Evolutionary conservation across 2,797 vertebrate species (phyloP).

Genomic region (Pangasius djambal): DNA sequence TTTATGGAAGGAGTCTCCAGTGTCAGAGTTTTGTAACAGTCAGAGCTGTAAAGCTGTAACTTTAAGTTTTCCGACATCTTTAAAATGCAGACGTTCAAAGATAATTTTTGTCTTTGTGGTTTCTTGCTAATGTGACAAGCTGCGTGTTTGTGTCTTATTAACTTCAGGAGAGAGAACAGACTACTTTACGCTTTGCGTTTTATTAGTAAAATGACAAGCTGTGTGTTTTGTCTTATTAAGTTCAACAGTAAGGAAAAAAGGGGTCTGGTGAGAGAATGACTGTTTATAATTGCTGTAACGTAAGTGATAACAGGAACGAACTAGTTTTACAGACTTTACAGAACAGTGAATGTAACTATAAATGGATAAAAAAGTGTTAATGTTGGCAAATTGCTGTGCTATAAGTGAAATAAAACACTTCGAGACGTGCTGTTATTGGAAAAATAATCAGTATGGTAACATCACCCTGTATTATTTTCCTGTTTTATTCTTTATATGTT

Average conservation of each 20-base stretch:
- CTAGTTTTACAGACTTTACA: neutral
- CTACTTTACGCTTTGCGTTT: neutral
- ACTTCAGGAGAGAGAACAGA: neutral
- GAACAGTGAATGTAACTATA: neutral
- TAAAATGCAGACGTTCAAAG: neutral
- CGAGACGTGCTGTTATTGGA: neutral
- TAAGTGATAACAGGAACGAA: neutral
- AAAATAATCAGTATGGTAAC: neutral
- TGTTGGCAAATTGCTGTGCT: neutral
- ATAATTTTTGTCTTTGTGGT: neutral
- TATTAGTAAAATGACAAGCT: neutral
- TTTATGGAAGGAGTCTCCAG: neutral
- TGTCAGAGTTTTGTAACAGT: neutral
- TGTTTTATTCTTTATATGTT: neutral
- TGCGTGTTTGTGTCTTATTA: neutral
- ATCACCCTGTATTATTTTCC: neutral
- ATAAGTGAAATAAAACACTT: neutral
- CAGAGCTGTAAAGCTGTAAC: neutral
- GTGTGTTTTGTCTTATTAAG: neutral
- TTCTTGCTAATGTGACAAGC: neutral
- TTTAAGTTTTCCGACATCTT: neutral
- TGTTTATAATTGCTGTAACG: neutral
- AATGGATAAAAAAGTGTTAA: neutral
- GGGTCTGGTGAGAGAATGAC: neutral
- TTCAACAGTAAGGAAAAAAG: neutral